Base-by-base conservation (phyloP, 2,888 invertebrate genomes). In the Microctonus brassicae region DNA sequence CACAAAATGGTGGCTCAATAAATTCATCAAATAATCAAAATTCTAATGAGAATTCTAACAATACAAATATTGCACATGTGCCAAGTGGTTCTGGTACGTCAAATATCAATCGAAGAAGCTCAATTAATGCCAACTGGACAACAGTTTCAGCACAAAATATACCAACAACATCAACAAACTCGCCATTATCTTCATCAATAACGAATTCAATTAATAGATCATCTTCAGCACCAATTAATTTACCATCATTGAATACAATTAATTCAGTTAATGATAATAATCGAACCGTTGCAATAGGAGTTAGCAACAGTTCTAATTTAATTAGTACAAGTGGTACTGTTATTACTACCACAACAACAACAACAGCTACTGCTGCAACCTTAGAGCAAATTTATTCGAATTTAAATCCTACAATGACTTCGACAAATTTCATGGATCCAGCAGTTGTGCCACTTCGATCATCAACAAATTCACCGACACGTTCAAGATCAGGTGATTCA, bases 401-500 rank as follows among this genome's bases (percentile, higher is more conserved):
- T 11, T 1, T 52, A n/a, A 71, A 66, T 13, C 64, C 69, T 53
- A n/a, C 62, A 36, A 4, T 17, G 10, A 17, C 34, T 10, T 13
- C 39, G 1, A 22, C 20, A 22, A n/a, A 68, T 11, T 13, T 52
- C 10, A 33, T 22, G 22, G 68, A 52, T 36, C 68, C 68, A 24
- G 61, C 68, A 13, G 17, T 60, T 34, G 53, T 53, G 10, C 68
- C 61, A 61, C 3, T 17, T 13, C 29, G 73, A 69, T 5, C 24
- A 0, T 3, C 2, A 3, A 39, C 73, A 55, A 62, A 70, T 68
- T 24, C 70, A 4, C 17, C 67, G 39, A 64, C 70, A 11, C 69
- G 70, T 39, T 62, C 73, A 52, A 65, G 74, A 70, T 63, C 73
- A 42, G 52, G 68, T 4, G 66, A 73, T 39, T 64, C 70, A 0